Evolutionary conservation across 2,113 vertebrate species (phyloP).

Genomic region (Coracopsis vasa): DNA sequence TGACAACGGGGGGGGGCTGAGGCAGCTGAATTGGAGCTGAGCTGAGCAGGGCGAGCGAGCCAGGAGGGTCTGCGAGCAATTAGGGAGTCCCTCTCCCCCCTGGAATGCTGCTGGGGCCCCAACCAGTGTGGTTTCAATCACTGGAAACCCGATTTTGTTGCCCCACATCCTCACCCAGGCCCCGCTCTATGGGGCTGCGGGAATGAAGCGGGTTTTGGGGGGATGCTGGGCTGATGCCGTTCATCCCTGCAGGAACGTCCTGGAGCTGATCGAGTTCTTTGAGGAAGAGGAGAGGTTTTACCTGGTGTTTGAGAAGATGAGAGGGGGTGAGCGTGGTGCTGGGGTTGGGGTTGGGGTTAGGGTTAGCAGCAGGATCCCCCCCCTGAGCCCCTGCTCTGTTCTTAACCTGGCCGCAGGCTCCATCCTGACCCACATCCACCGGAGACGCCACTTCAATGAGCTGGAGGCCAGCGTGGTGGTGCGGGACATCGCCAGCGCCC

Average conservation of each 20-base stretch:
- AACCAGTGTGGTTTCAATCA: not conserved
- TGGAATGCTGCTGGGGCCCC: not conserved
- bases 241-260: slow-evolving; percentile 82
- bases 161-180: fast-evolving
- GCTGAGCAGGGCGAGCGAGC: not conserved
- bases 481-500: slow-evolving; percentile 92
- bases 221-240: not conserved
- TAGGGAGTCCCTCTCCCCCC: not conserved
- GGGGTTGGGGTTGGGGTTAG: fast-evolving
- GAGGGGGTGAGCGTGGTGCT: slow-evolving; percentile 79
- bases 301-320: slow-evolving; percentile 97
- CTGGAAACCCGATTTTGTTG: not conserved
- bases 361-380: fast-evolving
- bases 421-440: slow-evolving; percentile 94
- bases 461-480: slow-evolving; percentile 94
- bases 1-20: not conserved
- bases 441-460: slow-evolving; percentile 91
- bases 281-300: slow-evolving; percentile 98
- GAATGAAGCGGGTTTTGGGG: not conserved
- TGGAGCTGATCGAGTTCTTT: slow-evolving; percentile 97
- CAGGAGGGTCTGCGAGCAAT: slow-evolving; percentile 31
- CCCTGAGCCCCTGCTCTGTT: not conserved
- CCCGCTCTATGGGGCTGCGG: not conserved
- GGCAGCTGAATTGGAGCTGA: not conserved
- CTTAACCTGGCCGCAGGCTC: slow-evolving; percentile 73